Evolutionary conservation across 2,888 invertebrate genomes (phyloP), one percentile per base, ranked within the genome.

Genomic region (Hypena proboscidalis): DNA sequence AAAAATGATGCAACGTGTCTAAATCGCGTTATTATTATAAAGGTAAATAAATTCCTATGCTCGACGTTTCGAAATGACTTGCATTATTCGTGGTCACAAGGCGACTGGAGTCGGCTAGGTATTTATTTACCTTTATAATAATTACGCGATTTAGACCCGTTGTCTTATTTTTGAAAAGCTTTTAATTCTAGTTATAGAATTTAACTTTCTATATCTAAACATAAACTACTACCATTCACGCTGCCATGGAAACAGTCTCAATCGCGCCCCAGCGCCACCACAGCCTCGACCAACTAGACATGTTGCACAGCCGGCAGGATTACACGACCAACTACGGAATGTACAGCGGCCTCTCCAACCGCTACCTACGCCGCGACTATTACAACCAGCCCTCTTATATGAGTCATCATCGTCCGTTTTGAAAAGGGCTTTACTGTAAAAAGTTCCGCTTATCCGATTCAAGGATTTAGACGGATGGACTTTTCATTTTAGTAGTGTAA

Each of bases 381-480:
- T 83, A 79, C 74, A 77, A 80, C 60, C 87, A 85, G 73, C 72
- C 87, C 31, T 71, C 80, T 11, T 87, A 85, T 48, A 82, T 83
- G 80, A 67, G 71, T 37, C 87, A 90, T 63, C 89, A 90, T 66
- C 85, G 90, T 69, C 90, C 89, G 67, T 90, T 90, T 85, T 90
- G 90, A 90, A 90, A 88, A 88, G 90, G 89, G 75, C 75, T 88
- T 43, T 89, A 83, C 62, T 90, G 90, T 70, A 90, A 88, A 72
- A 90, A 88, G 80, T 90, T 90, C 74, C 89, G 90, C 72, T 77
- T 90, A 2, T 74, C 78, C 82, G 90, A 90, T 52, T 67, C 84
- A 1, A 74, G 83, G 86, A 88, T 90, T 68, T 90, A 81, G 79
- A 73, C 81, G 81, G 71, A 55, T 42, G 74, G 81, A 83, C 83